phyloP scores from a whole-genome alignment of 1,140 invertebrate species.

The Diorhabda elongata region DNA sequence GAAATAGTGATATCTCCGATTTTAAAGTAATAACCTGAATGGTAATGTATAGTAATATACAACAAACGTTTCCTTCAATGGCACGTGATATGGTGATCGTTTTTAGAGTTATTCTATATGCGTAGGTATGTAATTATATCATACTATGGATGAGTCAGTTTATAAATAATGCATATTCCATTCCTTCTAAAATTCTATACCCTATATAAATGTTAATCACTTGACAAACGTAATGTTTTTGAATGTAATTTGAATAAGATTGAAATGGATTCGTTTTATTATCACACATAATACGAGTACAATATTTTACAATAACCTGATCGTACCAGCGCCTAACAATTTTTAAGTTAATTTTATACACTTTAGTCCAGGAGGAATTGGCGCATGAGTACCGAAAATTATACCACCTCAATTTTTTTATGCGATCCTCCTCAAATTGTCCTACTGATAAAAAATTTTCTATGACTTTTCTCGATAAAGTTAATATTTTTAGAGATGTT shows the following conservation, averaged over 20 bases:
- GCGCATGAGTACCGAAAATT: background rate
- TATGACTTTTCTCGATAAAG: too few relatives aligned
- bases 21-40: too few relatives aligned
- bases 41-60: background rate
- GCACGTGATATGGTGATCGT: background rate
- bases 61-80: background rate
- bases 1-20: too few relatives aligned
- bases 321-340: background rate
- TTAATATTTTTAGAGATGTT: too few relatives aligned
- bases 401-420: background rate
- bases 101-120: background rate
- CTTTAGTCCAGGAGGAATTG: background rate
- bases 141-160: conserved; percentile 6
- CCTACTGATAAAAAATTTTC: too few relatives aligned
- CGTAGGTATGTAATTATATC: conserved; percentile 8
- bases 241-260: conserved; percentile 16
- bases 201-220: conserved; percentile 8
- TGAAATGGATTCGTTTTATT: conserved; percentile 2
- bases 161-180: conserved; percentile 7
- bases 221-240: conserved; percentile 11
- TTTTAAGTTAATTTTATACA: background rate
- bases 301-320: conserved; percentile 4
- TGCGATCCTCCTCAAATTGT: background rate
- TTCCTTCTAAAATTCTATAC: conserved; percentile 7
- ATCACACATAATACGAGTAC: background rate